Base-by-base conservation (phyloP, 2,888 invertebrate genomes). In the Helicoverpa assulta region DNA sequence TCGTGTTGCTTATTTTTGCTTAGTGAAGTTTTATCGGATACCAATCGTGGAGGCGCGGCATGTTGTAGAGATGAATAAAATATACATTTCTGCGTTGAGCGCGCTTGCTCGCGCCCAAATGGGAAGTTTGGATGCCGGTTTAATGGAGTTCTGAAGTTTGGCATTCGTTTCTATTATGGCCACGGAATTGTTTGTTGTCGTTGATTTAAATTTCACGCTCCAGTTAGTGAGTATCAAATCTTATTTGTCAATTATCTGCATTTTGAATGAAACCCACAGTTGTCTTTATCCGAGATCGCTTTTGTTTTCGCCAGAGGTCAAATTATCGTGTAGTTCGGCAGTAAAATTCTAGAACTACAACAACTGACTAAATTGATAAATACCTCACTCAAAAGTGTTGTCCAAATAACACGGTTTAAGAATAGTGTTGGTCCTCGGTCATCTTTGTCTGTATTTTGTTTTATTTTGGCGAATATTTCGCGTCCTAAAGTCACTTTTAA, bases 31-130 rank as follows among this genome's bases (percentile, higher is more conserved):
- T 93, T 93, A 93, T 93, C 92, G 91, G 89, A 90, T 92, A 91
- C 91, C 92, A 90, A 94, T 94, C 94, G 91, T 84, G 84, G 89
- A 89, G 89, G 87, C 87, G 90, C 91, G 89, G 90, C 90, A 86
- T 91, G 92, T 92, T 91, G 91, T 90, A 88, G 88, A 93, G 89
- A 93, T 93, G 93, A 94, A 95, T 94, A 95, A 94, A 94, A 94
- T 94, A 94, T 93, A 92, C 89, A 91, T 92, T 91, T 93, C 91
- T 90, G 89, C 88, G 88, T 91, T 89, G 85, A 86, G 88, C 90
- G 90, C 91, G 91, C 89, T 86, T 89, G 89, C 86, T 90, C 88
- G 89, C 88, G 87, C 88, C 88, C 89, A 83, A 94, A 95, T 92
- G 86, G 90, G 90, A 93, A 94, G 89, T 94, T 93, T 89, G 90